Percentiles rank a stretch among this genome's conserved stretches.
Conservation (phyloP, 2,113 vertebrate genomes). For the Semicossyphus pulcher region DNA sequence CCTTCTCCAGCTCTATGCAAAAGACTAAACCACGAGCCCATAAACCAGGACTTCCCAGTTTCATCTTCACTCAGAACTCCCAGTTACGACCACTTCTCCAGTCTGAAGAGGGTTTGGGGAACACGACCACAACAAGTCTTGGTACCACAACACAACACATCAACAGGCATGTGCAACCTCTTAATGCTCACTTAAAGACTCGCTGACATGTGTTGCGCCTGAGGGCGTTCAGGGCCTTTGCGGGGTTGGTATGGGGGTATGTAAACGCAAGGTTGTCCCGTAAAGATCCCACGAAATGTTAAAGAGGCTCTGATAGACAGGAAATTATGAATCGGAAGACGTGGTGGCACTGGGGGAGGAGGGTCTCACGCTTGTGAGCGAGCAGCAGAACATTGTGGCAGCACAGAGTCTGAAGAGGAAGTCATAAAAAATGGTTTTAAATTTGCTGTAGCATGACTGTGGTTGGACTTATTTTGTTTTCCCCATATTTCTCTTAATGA, state of each 20-base stretch:
- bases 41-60: conserved; percentile 62
- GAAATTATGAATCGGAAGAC: conserved; percentile 38
- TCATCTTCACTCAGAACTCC: conserved; percentile 48
- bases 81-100: conserved; percentile 40
- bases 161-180: conserved; percentile 68
- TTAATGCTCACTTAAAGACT: conserved; percentile 62
- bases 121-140: conserved; percentile 71
- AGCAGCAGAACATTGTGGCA: conserved; percentile 14
- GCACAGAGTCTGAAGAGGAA: conserved; percentile 35
- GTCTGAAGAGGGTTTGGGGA: conserved; percentile 52
- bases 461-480: conserved; percentile 35
- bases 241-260: conserved; percentile 47
- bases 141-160: conserved; percentile 67
- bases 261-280: conserved; percentile 18
- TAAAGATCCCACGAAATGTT: conserved; percentile 65
- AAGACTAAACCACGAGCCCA: conserved; percentile 46
- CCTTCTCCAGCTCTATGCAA: conserved; percentile 25
- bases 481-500: conserved; percentile 23
- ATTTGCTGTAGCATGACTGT: conserved; percentile 30
- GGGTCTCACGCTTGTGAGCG: background rate
- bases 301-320: conserved; percentile 30
- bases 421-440: conserved; percentile 27
- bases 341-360: conserved; percentile 1
- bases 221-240: conserved; percentile 51
- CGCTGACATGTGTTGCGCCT: conserved; percentile 68